Base-by-base conservation (phyloP, 2,888 invertebrate species). In the Apamea monoglypha region DNA sequence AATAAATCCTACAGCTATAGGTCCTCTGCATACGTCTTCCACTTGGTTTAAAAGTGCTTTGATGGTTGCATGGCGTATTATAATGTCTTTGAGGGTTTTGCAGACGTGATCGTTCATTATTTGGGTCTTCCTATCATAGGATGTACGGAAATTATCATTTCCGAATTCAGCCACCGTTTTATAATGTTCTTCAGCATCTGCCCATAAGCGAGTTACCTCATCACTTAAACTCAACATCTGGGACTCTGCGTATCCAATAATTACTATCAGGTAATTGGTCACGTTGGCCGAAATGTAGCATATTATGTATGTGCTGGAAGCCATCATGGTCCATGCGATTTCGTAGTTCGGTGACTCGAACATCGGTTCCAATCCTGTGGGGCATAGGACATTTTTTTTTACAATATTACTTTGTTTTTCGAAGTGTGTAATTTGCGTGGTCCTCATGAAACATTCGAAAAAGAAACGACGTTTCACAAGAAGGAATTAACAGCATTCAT, bases 1-100 rank as follows among this genome's bases (percentile, higher is more conserved):
- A 0, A 81, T 36, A 40, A 94, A 92, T 36, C 93, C 94, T 14
- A 91, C 77, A 1, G 91, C 92, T 18, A 92, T 89, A 6, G 91
- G 89, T 18, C 87, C 89, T 32, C 87, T 87, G 50, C 90, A 93
- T 0, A 91, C 86, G 0, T 80, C 79, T 70, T 93, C 91, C 0
- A 92, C 79, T 81, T 91, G 86, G 4, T 61, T 59, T 0, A 93
- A 59, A 1, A 93, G 77, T 32, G 72, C 85, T 68, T 91, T 90
- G n/a, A 90, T 87, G 0, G 72, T 84, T 0, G 89, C 85, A 67
- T 94, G 94, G 3, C 78, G 83, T 74, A 82, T 87, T 0, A 91
- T 87, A 2, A 92, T 90, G 1, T 87, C 78, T 63, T 89, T 86
- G 0, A 94, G 87, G 7, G 81, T 85, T 7, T 68, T 61, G 70